Evolutionary conservation across 2,888 invertebrate genomes (phyloP).

Genomic region (Leptinotarsa haldemani): DNA sequence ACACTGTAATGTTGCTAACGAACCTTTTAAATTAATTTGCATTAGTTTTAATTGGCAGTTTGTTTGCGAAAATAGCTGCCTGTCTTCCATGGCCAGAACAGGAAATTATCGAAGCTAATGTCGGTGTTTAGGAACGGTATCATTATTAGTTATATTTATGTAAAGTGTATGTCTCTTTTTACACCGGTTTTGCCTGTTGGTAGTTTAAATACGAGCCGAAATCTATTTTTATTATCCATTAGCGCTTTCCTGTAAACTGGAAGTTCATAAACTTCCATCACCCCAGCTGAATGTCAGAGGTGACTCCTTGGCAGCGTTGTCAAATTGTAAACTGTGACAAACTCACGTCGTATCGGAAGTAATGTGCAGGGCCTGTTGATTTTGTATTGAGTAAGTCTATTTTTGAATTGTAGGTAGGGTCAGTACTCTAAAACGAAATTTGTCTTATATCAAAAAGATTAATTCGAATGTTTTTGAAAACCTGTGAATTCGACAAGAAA

Average conservation of each 20-base stretch:
- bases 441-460: too few relatives aligned
- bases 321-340: neutral
- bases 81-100: neutral
- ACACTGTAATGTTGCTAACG: neutral
- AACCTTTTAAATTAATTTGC: neutral
- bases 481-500: too few relatives aligned
- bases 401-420: too few relatives aligned
- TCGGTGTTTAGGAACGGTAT: neutral
- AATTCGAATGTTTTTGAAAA: too few relatives aligned
- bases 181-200: neutral
- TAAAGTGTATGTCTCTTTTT: neutral
- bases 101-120: neutral
- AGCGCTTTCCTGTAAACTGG: conserved; percentile 13
- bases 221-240: conserved; percentile 17
- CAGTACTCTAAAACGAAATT: too few relatives aligned
- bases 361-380: too few relatives aligned
- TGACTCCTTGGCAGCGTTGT: neutral
- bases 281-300: neutral
- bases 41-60: conserved; percentile 1
- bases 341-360: neutral
- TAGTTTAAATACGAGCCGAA: neutral
- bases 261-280: conserved; percentile 11
- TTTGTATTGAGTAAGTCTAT: too few relatives aligned
- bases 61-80: neutral
- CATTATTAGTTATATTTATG: neutral